Conservation (phyloP, 2,797 vertebrate genomes). For the Etheostoma perlongum region DNA sequence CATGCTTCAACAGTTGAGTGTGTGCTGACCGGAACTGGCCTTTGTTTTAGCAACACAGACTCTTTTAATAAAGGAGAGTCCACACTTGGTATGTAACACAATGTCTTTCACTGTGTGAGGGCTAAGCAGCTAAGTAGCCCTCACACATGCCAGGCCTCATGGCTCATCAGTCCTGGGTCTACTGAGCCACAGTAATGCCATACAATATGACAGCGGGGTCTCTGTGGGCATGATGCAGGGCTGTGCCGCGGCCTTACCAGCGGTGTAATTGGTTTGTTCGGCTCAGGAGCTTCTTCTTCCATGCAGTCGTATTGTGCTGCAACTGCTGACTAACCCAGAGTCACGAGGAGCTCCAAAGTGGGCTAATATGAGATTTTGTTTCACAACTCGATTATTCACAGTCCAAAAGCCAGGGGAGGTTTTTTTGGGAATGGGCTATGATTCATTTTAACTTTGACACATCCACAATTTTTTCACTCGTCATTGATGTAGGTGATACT, state of each 20-base stretch:
- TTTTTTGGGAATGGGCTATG: constrained; percentile 25
- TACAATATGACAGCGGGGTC: constrained; percentile 55
- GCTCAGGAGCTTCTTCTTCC: constrained; percentile 68
- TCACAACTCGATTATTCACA: constrained; percentile 58
- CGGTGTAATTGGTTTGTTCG: constrained; percentile 75
- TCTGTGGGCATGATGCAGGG: constrained; percentile 69
- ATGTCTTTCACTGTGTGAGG: constrained; percentile 23
- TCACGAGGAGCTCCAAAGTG: constrained; percentile 54
- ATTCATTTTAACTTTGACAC: constrained; percentile 64
- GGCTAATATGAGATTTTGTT: constrained; percentile 60
- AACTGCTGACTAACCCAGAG: constrained; percentile 58
- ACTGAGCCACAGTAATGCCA: constrained; percentile 44
- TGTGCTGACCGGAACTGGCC: constrained; percentile 37
- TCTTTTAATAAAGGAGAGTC: constrained; percentile 55
- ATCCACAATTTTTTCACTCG: constrained; percentile 33
- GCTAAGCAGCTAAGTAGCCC: constrained; percentile 7
- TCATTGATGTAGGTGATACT: constrained; percentile 58
- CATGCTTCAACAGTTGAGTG: constrained; percentile 54
- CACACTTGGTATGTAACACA: constrained; percentile 42
- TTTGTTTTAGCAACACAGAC: constrained; percentile 60
- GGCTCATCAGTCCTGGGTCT: constrained; percentile 47
- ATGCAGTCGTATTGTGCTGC: constrained; percentile 29
- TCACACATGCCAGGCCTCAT: constrained; percentile 52
- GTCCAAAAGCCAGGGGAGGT: constrained; percentile 38
- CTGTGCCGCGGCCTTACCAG: constrained; percentile 59